These are phyloP conservation scores for Ophonus ardosiacus DNA, from an alignment of 2,888 invertebrate species.

Conservation along the genomic window DNA sequence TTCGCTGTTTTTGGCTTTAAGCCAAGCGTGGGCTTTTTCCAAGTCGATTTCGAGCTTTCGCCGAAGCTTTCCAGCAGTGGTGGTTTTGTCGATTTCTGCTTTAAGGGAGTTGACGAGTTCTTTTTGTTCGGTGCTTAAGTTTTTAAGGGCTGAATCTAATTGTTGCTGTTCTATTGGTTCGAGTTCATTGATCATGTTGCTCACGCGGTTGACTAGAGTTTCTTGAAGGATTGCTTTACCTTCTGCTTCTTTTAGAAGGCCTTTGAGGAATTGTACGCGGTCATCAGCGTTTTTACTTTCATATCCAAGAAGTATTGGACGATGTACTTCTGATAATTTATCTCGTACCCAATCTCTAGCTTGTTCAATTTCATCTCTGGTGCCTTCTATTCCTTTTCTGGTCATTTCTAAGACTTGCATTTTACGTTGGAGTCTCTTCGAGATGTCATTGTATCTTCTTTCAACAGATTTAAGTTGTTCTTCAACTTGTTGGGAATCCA, in stretches of 20 bases:
- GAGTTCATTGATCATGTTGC: conserved; percentile 89
- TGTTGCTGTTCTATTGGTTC: conserved; percentile 91
- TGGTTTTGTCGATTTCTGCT: conserved; percentile 85
- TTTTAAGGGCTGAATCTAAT: conserved; percentile 85
- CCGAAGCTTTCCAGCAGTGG: conserved; percentile 84
- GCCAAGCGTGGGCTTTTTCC: conserved; percentile 88
- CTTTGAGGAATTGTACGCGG: conserved; percentile 84
- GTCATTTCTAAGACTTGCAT: conserved; percentile 90
- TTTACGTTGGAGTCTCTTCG: conserved; percentile 90
- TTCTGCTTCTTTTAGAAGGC: conserved; percentile 89
- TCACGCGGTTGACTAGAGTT: conserved; percentile 89
- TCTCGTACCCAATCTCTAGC: conserved; percentile 89
- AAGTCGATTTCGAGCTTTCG: conserved; percentile 87
- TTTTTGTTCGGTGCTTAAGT: conserved; percentile 86
- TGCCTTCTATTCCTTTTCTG: conserved; percentile 89
- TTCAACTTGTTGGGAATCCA: conserved; percentile 94
- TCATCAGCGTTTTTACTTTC: conserved; percentile 88
- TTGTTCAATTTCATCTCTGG: conserved; percentile 87
- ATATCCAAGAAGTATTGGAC: conserved; percentile 84
- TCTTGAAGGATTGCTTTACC: conserved; percentile 90
- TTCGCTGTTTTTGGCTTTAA: conserved; percentile 86
- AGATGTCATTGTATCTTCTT: conserved; percentile 89
- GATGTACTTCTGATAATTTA: conserved; percentile 82
- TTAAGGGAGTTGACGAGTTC: conserved; percentile 85
- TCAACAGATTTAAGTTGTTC: conserved; percentile 93